Base-by-base conservation (phyloP, 2,113 vertebrate genomes). In the Dendrocopos noguchii region DNA sequence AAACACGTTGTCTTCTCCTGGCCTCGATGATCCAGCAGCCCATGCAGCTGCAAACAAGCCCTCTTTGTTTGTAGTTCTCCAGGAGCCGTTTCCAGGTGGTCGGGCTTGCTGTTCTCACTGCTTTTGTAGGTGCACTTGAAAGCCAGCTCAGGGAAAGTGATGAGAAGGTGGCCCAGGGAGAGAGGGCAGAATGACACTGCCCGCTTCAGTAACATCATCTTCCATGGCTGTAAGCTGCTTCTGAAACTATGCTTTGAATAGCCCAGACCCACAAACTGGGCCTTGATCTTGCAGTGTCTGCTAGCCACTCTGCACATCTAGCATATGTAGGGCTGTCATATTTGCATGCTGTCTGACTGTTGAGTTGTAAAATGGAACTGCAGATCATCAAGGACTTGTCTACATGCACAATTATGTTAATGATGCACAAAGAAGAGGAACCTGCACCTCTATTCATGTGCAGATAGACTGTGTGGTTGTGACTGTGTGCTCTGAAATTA, bases 251-350 rank as follows among this genome's bases (percentile, higher is more conserved):
- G 9, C 18, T 79, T 34, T 5, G 1, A 19, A 34, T 27, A 76
- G 28, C 47, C 59, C 70, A 67, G 10, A 66, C 14, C 5, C 39
- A 28, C 46, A 52, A 57, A 39, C 21, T 29, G 25, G 20, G 28
- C 46, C 44, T 21, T 5, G 2, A 16, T 29, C 63, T 70, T 50
- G 20, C 55, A 24, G 2, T 13, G 16, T n/a, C 67, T 75, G 2
- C 55, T 64, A 18, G 55, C 34, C n/a, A 20, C 25, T 81, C 34
- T 0, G 0, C 5, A 1, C 39, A 28, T 70, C 52, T 53, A 36
- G 12, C 6, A 2, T 15, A 4, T 7, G 11, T 52, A 15, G 1
- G 2, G 25, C 9, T 42, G 0, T 55, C n/a, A 1, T 10, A 11
- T 66, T 57, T 36, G 24, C 15, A 4, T 46, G n/a, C 33, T 80